Evolutionary conservation across 2,888 invertebrate genomes (phyloP).

Genomic region (Melitaea athalia): DNA sequence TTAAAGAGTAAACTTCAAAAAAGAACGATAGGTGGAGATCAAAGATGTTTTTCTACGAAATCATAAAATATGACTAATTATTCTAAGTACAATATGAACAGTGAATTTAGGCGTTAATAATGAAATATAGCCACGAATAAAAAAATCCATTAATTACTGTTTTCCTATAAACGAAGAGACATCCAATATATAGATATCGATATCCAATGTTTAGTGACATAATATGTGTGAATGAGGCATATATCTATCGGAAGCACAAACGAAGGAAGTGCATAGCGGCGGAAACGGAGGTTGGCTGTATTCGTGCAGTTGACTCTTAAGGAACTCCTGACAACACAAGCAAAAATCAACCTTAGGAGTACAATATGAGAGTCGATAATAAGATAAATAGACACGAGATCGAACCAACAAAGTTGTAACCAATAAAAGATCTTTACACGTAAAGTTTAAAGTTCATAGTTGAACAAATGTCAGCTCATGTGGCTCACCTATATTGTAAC

Average conservation of each 20-base stretch:
- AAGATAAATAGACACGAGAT: constrained; percentile 17
- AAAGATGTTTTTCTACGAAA: background rate
- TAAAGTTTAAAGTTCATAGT: constrained; percentile 32
- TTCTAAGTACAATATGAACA: background rate
- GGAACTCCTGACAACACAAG: constrained; percentile 25
- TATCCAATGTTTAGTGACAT: constrained; percentile 22
- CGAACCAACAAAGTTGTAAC: constrained; percentile 8
- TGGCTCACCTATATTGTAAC: constrained; percentile 38
- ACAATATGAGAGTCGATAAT: constrained; percentile 31
- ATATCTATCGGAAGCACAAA: constrained; percentile 40
- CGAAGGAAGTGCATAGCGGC: constrained; percentile 44
- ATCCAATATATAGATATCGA: constrained; percentile 23
- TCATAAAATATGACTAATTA: background rate
- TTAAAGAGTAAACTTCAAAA: too few species aligned
- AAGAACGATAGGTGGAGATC: too few species aligned
- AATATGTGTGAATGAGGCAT: constrained; percentile 36
- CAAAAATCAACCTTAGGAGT: constrained; percentile 31
- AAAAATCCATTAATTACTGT: background rate
- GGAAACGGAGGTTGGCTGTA: constrained; percentile 44
- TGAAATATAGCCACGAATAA: too few species aligned
- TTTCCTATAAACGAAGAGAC: background rate
- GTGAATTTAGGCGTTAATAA: background rate
- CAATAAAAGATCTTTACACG: constrained; percentile 21
- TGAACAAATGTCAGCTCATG: constrained; percentile 15
- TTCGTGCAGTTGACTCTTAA: constrained; percentile 42